Percentiles rank a stretch among this genome's conserved stretches.
Conservation (phyloP, 2,888 invertebrate species). For the Schizaphis graminum region DNA sequence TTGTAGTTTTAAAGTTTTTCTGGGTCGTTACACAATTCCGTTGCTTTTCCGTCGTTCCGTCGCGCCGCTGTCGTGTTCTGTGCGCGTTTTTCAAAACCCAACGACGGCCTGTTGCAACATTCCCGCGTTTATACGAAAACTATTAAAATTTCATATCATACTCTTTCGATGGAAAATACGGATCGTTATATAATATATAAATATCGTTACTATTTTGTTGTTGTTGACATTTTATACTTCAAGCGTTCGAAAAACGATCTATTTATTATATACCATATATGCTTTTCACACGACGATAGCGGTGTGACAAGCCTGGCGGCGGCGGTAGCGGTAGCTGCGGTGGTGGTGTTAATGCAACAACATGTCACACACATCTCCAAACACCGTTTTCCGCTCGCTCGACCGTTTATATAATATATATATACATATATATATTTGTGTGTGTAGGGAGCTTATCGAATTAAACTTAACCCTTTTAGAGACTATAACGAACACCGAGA, state of each 20-base stretch:
- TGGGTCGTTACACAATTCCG: conserved; percentile 6
- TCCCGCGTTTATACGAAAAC: background rate
- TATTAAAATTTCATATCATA: background rate
- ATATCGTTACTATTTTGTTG: background rate
- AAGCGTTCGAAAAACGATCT: background rate
- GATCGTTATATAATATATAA: background rate
- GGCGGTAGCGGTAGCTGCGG: background rate
- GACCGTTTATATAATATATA: background rate
- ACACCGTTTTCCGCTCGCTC: conserved; percentile 30
- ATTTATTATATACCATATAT: background rate
- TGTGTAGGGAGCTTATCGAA: conserved; percentile 29
- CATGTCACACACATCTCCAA: conserved; percentile 19
- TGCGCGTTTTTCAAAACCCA: background rate
- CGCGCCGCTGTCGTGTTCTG: background rate
- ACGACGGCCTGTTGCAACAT: conserved; percentile 46
- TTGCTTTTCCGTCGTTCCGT: background rate
- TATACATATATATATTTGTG: background rate
- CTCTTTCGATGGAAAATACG: background rate
- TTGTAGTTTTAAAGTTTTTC: conserved; percentile 15
- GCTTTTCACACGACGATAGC: background rate
- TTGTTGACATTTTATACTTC: background rate
- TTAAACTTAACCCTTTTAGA: conserved; percentile 49
- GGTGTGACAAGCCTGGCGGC: background rate
- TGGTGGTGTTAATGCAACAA: conserved; percentile 33
- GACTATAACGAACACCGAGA: conserved; percentile 32